These are phyloP conservation scores for Mesocentrotus franciscanus DNA, from an alignment of 53 echinoderm and acorn worm genomes.

Conservation along the genomic window DNA sequence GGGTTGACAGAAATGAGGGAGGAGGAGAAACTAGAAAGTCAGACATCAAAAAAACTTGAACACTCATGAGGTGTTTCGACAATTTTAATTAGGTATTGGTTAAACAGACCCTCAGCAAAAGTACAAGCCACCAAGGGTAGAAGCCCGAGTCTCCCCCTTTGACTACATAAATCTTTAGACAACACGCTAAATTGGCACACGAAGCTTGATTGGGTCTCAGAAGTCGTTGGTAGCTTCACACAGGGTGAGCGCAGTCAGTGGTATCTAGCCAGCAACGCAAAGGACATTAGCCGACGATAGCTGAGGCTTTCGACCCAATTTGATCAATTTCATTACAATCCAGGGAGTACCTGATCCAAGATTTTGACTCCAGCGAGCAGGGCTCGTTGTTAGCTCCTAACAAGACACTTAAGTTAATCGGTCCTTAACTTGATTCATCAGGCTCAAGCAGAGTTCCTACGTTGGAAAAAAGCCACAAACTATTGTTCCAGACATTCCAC, in stretches of 20 bases:
- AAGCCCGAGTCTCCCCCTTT: slow-evolving; percentile 29
- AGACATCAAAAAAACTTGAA: not conserved
- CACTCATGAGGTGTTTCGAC: slow-evolving; percentile 53
- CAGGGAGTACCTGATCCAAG: not conserved
- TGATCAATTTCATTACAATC: slow-evolving; percentile 56
- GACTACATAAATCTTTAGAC: slow-evolving; percentile 20
- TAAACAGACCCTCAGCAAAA: slow-evolving; percentile 46
- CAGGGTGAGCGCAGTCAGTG: slow-evolving; percentile 50
- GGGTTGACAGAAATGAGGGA: slow-evolving; percentile 36
- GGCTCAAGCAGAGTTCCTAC: slow-evolving; percentile 23
- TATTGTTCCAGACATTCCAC: slow-evolving; percentile 28
- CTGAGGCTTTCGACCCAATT: slow-evolving; percentile 66
- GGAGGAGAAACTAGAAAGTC: not conserved
- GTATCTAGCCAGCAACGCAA: slow-evolving; percentile 21
- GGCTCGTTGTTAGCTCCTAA: not conserved
- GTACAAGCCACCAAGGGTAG: slow-evolving; percentile 39
- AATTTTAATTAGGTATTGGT: slow-evolving; percentile 58
- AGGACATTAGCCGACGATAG: slow-evolving; percentile 38
- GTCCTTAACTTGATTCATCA: slow-evolving; percentile 15
- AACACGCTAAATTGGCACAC: slow-evolving; percentile 55
- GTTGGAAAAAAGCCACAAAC: slow-evolving; percentile 45
- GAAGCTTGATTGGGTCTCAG: slow-evolving; percentile 47
- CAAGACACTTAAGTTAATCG: slow-evolving; percentile 56
- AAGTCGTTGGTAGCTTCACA: slow-evolving; percentile 45
- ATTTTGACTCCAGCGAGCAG: slow-evolving; percentile 12